These are phyloP conservation scores for Spisula subtruncata DNA, from an alignment of 2,888 invertebrate species.

Conservation along the genomic window DNA sequence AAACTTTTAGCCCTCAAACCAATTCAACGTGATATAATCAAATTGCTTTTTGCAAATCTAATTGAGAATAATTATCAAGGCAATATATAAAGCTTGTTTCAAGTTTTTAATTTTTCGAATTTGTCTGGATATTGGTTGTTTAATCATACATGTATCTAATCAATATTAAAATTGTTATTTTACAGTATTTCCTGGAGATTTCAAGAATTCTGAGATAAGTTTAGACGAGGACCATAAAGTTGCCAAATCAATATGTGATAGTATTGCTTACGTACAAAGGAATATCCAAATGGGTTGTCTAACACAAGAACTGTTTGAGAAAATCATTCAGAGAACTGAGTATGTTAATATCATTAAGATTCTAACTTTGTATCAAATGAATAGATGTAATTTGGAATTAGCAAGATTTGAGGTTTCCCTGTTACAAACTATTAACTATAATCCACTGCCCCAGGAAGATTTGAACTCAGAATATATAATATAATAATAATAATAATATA, in stretches of 20 bases:
- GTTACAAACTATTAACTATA: background rate
- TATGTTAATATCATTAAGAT: conserved; percentile 33
- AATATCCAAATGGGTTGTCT: conserved; percentile 58
- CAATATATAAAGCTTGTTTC: too few relatives aligned
- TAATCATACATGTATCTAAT: too few relatives aligned
- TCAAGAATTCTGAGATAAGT: background rate
- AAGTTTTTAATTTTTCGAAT: too few relatives aligned
- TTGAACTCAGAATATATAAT: too few relatives aligned
- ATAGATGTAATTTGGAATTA: background rate
- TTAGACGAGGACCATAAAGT: conserved; percentile 58
- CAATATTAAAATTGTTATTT: background rate
- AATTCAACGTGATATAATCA: too few relatives aligned
- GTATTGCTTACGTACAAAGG: conserved; percentile 57
- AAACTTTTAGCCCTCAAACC: too few relatives aligned
- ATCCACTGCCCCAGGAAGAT: too few relatives aligned
- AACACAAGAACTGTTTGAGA: conserved; percentile 70
- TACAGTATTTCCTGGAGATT: conserved; percentile 53
- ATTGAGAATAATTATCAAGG: too few relatives aligned
- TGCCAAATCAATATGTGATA: conserved; percentile 64
- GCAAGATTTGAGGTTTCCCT: background rate
- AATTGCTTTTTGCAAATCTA: too few relatives aligned
- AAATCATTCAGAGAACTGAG: conserved; percentile 65
- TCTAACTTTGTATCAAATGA: background rate
- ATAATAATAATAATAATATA: too few relatives aligned
- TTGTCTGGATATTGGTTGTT: too few relatives aligned